Percentiles rank a stretch among this genome's conserved stretches.
These are phyloP conservation scores for Mactra quadrangularis DNA, from an alignment of 1,140 invertebrate genomes.

Conservation along the genomic window DNA sequence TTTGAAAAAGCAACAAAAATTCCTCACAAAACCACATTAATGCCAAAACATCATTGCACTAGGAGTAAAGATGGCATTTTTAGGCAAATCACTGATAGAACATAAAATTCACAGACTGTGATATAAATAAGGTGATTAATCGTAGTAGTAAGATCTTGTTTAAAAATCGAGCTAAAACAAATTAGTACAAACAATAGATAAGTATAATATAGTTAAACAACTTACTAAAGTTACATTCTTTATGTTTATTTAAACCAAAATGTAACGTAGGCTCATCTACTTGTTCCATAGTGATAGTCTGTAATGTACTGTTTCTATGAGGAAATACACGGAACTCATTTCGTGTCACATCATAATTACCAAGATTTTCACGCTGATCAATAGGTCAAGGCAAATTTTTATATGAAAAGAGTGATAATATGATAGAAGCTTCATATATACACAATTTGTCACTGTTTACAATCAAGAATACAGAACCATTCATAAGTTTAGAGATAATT, in stretches of 20 bases:
- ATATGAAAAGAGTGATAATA: neutral
- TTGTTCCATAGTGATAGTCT: slow-evolving; percentile 71
- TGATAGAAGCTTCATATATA: too few species aligned
- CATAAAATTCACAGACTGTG: too few species aligned
- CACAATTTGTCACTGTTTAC: neutral
- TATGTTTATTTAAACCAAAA: slow-evolving; percentile 70
- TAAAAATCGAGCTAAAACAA: too few species aligned
- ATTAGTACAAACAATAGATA: neutral
- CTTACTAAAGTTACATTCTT: slow-evolving; percentile 66
- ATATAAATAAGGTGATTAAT: neutral
- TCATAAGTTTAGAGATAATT: neutral
- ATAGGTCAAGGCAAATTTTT: slow-evolving; percentile 42
- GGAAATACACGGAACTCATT: slow-evolving; percentile 75
- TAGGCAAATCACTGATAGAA: too few species aligned
- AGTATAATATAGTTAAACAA: too few species aligned
- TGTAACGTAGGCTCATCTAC: slow-evolving; percentile 70
- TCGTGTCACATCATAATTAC: slow-evolving; percentile 47
- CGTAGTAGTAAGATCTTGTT: too few species aligned
- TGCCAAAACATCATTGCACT: too few species aligned
- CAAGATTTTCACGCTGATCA: slow-evolving; percentile 71
- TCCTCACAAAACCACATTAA: too few species aligned
- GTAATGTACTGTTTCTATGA: slow-evolving; percentile 69
- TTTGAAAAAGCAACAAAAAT: too few species aligned
- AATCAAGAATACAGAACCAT: slow-evolving; percentile 23
- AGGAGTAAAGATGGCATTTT: too few species aligned